Base-by-base conservation (phyloP, 1,140 invertebrate genomes). In the Potamilus streckersoni region DNA sequence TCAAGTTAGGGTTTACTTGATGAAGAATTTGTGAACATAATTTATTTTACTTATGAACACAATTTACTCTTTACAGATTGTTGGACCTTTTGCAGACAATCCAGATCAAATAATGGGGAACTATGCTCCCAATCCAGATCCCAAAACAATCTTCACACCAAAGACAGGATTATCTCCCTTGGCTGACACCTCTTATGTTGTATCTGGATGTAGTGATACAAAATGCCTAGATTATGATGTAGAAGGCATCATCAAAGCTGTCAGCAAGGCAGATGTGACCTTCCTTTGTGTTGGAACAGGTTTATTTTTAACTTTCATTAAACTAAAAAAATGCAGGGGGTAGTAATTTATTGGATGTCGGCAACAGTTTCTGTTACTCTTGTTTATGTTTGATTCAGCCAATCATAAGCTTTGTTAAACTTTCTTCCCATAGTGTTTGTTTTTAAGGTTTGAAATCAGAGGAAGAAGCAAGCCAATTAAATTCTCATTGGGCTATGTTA, bases 1-100 rank as follows among this genome's bases (percentile, higher is more conserved):
- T 38, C 38, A 49, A 8, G 6, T 11, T 49, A 49, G 38, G 38
- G 38, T 49, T 49, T 49, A 49, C 20, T 62, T 62, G 3, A n/a
- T 62, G 60, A 4, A 62, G 60, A n/a, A n/a, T 62, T 62, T 1
- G 0, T 6, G 15, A 65, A n/a, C 13, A 20, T 65, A 31, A 65
- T 65, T 66, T 23, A 12, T 66, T 11, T 49, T 20, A 17, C 20
- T 66, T 66, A 20, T 38, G 31, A 66, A 66, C 27, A 66, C 27
- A 27, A 27, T 66, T 38, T 38, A 17, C 17, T 66, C 16, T 69
- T 71, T 73, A 38, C 49, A 88, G 87, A 78, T 90, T 55, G 72
- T 90, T 16, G 89, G 89, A 15, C 89, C 89, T 64, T 85, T 90
- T 82, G 86, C 88, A 66, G 79, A 90, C 58, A 89, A 89, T 73